phyloP scores from a whole-genome alignment of 2,797 vertebrate species.

The Telmatherina bonti region DNA sequence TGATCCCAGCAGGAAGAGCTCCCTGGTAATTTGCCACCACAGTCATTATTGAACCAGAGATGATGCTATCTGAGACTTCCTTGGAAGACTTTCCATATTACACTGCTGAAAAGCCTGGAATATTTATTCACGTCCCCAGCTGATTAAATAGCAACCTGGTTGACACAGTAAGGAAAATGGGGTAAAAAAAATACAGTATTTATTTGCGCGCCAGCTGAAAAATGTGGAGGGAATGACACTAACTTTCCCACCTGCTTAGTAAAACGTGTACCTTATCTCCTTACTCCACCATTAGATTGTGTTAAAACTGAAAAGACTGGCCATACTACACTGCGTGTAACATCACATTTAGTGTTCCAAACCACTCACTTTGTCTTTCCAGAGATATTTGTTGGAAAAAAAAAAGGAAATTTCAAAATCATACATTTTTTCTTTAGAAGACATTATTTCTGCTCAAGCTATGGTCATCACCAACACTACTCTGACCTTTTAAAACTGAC shows the following conservation, averaged over 20 bases:
- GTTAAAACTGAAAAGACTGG: no score
- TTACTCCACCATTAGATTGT: no score
- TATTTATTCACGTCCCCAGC: not conserved
- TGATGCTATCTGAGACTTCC: slow-evolving; percentile 54
- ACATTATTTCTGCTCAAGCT: not conserved
- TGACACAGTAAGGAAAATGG: not conserved
- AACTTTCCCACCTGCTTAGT: no score
- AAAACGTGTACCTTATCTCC: no score
- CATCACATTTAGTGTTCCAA: no score
- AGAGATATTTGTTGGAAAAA: not conserved
- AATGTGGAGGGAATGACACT: slow-evolving; percentile 12
- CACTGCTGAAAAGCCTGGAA: not conserved
- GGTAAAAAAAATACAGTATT: no score
- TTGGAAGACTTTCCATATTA: slow-evolving; percentile 15
- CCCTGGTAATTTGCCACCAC: not conserved
- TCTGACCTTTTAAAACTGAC: not conserved
- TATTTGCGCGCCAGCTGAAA: slow-evolving; percentile 17
- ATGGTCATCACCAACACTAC: not conserved
- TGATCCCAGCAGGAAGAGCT: not conserved
- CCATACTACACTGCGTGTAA: no score
- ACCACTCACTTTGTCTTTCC: not conserved
- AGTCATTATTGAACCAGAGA: slow-evolving; percentile 45
- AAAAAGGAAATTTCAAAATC: not conserved
- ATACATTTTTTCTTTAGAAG: not conserved
- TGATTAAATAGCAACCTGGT: slow-evolving; percentile 2